These are phyloP conservation scores for Oreamnos americanus DNA, from an alignment of 2,113 vertebrate species.

Conservation along the genomic window DNA sequence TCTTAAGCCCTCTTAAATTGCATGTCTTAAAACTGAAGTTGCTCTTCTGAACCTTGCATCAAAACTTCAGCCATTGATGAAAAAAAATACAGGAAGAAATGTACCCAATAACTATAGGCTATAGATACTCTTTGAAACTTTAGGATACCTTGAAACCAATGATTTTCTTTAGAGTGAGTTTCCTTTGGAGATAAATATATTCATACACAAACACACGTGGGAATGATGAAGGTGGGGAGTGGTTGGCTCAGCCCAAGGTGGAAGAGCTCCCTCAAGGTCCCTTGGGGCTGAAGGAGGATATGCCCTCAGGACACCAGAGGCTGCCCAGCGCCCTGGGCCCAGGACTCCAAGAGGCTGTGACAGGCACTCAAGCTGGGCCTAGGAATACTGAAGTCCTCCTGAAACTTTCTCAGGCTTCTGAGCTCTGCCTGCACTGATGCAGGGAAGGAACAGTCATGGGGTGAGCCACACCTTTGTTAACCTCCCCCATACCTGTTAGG, in stretches of 20 bases:
- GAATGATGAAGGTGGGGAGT: too few relatives aligned
- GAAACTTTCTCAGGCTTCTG: background rate
- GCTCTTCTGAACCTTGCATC: background rate
- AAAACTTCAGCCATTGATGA: background rate
- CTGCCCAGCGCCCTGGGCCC: background rate
- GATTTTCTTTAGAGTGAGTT: too few relatives aligned
- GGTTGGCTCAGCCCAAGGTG: background rate
- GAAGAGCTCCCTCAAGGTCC: background rate
- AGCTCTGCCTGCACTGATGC: background rate
- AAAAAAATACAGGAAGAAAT: background rate
- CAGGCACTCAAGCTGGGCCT: background rate
- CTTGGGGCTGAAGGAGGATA: background rate
- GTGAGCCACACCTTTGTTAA: background rate
- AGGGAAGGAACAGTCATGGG: background rate
- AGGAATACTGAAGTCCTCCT: background rate
- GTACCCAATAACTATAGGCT: too few relatives aligned
- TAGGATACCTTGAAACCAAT: too few relatives aligned
- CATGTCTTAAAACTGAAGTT: background rate
- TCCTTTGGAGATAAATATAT: too few relatives aligned
- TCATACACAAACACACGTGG: too few relatives aligned
- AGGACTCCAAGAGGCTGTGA: background rate
- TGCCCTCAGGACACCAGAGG: background rate
- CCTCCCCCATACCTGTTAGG: background rate
- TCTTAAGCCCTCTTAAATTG: background rate
- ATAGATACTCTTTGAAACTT: too few relatives aligned